Evolutionary conservation across 2,113 vertebrate species (phyloP).

Genomic region (Tauraco erythrolophus): DNA sequence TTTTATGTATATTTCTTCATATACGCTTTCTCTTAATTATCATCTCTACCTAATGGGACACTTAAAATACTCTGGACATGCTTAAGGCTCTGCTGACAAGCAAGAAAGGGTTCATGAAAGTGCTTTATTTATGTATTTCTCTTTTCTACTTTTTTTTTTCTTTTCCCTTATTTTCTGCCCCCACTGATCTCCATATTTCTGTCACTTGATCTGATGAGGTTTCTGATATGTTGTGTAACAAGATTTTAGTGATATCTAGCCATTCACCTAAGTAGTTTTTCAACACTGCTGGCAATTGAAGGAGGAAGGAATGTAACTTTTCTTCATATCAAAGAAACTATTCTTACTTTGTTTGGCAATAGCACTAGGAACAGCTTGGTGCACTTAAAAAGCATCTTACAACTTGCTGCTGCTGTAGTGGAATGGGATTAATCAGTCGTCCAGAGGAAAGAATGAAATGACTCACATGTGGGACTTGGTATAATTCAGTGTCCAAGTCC

Average conservation of each 20-base stretch:
- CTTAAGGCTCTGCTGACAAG: neutral
- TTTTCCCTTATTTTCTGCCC: neutral
- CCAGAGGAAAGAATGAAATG: neutral
- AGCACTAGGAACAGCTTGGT: neutral
- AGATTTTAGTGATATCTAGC: neutral
- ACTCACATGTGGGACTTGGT: neutral
- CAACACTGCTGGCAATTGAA: neutral
- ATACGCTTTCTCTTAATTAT: neutral
- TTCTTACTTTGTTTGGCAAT: neutral
- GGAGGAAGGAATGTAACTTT: slow-evolving; percentile 11
- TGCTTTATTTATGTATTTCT: neutral
- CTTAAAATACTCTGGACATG: neutral
- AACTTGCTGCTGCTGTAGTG: neutral
- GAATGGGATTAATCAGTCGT: neutral
- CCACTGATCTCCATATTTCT: neutral
- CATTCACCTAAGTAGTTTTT: slow-evolving; percentile 6
- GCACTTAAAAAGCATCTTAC: neutral
- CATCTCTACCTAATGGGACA: neutral
- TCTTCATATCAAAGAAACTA: neutral
- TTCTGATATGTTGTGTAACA: neutral
- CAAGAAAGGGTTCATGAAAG: neutral
- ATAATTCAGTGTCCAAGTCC: neutral
- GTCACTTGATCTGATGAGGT: neutral
- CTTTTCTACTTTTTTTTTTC: neutral
- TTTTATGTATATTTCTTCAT: neutral